Base-by-base conservation (phyloP, 2,888 invertebrate species). In the Pterostichus madidus region DNA sequence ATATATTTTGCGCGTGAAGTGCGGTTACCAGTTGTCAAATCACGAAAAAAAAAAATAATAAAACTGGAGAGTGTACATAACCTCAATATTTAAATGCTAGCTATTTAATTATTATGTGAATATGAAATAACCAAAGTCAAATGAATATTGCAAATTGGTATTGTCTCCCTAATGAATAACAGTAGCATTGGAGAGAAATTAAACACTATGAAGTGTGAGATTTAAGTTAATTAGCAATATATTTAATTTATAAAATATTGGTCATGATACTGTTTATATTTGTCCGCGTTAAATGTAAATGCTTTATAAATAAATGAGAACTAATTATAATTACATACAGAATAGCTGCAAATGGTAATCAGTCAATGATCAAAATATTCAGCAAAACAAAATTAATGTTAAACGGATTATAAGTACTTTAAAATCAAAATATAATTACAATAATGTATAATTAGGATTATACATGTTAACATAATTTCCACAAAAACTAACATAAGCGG, bases 211-310 rank as follows among this genome's bases (percentile, higher is more conserved):
- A 71, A 71, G 44, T 71, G 24, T 10, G 15, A 71, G 68, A 44
- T 71, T 71, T 44, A 71, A 71, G 68, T 71, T 71, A 71, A 71
- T 71, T 71, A 71, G 15, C 17, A 71, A 44, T 71, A 71, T 71
- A 71, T 71, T 71, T 71, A 71, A 71, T 44, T 64, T 71, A 13
- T 13, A 39, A 35, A 68, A 68, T 13, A 68, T 17, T n/a, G 44
- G 10, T 8, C 13, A 64, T 39, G 35, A 35, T 64, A 64, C 49
- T 0, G 61, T 61, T 32, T 13, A 64, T 13, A 64, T 64, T 44
- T 56, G 17, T 17, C 4, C 15, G 56, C 56, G 11, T 5, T 71
- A 71, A 56, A 44, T 71, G 44, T 64, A 71, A 71, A 53, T 76
- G 76, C 24, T 46, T 15, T 56, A 77, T 77, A n/a, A 59, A 78